Evolutionary conservation across 35 echinoderm and acorn worm genomes (phyloP), one percentile per base, ranked within the genome.

Genomic region (Apostichopus japonicus): DNA sequence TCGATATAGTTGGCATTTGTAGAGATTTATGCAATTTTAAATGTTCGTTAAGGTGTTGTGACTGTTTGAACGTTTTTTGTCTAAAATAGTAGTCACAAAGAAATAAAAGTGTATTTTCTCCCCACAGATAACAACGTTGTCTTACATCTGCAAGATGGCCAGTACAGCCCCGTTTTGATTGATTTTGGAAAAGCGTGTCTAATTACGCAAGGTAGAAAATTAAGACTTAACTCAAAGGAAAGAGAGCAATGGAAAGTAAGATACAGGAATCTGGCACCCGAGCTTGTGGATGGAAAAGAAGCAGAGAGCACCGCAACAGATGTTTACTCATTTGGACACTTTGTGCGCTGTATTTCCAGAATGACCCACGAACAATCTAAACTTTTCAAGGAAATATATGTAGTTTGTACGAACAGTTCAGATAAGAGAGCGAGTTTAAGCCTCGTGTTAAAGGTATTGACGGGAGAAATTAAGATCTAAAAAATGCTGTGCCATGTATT

Each of bases 121-220:
- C 25, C 25, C 25, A 27, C 25, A 86, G 83, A 56, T 5, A 63
- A 86, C 54, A 86, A 86, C 54, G 53, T 86, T 56, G 83, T 86
- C 8, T 1, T 86, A 55, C 14, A 58, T 1, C 19, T 8, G 19
- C 56, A 86, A 7, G 16, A 86, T 11, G 83, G 53, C 14, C 19
- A 10, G 5, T 10, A 9, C 57, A 56, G 6, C 54, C 83, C 83
- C 14, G 58, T 86, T 8, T 56, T 86, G 4, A 63, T 86, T 16
- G 83, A 86, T 55, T 86, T 86, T 16, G 83, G 83, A 56, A 86
- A 86, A 57, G 83, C 83, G 7, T 86, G 83, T 86, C 52, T 19
- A 4, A 86, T 55, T 24, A 86, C 51, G 54, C 54, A 86, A 86
- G 58, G 10, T 44, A 86, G 57, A 1, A 16, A 16, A 21, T 16